A percentile compares a stretch with the other conserved stretches of the same genome.
Conservation (phyloP, 1,140 invertebrate species). For the Drosophila nannoptera region DNA sequence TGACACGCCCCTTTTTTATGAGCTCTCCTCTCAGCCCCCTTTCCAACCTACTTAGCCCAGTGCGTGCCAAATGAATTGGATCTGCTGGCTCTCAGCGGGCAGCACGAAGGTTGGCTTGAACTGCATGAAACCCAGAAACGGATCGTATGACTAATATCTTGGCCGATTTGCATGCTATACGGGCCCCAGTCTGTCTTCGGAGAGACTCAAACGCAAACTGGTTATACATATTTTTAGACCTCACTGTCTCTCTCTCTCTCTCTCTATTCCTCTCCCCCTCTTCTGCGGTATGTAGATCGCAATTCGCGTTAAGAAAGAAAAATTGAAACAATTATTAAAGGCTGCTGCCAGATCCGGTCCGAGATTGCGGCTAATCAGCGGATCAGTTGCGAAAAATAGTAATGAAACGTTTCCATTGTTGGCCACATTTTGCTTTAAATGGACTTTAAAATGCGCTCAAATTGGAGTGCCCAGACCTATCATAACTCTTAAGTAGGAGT, state of each 20-base stretch:
- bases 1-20: constrained; percentile 46
- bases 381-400: constrained; percentile 10
- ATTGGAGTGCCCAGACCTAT: background rate
- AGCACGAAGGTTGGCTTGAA: constrained; percentile 42
- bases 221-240: constrained; percentile 15
- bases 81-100: constrained; percentile 26
- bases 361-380: constrained; percentile 16
- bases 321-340: constrained; percentile 41
- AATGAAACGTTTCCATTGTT: constrained; percentile 23
- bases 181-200: constrained; percentile 27
- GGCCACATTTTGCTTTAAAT: constrained; percentile 2
- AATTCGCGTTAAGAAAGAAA: constrained; percentile 13
- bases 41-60: too few species aligned
- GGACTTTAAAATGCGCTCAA: constrained; percentile 1
- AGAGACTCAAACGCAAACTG: constrained; percentile 43
- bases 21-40: constrained; percentile 12
- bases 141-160: constrained; percentile 51
- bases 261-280: background rate
- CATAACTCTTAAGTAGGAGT: background rate
- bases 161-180: constrained; percentile 51
- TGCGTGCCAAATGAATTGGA: constrained; percentile 34
- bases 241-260: constrained; percentile 2
- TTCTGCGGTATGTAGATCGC: background rate
- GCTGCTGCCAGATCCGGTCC: constrained; percentile 28
- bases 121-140: constrained; percentile 14